phyloP scores from a whole-genome alignment of 2,113 vertebrate genomes.

The Thermophis baileyi region DNA sequence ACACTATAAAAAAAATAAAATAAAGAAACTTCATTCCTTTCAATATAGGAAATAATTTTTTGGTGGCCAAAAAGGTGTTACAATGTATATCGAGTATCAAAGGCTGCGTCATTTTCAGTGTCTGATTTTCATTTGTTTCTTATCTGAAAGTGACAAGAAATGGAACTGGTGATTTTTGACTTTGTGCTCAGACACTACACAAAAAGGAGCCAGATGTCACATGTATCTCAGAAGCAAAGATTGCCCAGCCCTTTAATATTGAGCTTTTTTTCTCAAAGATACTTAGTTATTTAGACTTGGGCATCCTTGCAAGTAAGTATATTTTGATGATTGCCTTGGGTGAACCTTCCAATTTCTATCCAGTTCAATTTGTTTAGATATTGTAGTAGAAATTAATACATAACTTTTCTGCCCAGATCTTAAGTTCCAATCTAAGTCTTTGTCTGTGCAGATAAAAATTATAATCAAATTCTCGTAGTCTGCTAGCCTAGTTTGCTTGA shows the following conservation, averaged over 20 bases:
- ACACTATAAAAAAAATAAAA: neutral
- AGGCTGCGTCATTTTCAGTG: neutral
- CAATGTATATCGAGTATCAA: neutral
- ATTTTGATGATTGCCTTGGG: neutral
- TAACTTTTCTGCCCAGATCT: neutral
- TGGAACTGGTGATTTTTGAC: neutral
- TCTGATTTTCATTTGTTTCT: neutral
- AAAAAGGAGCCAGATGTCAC: neutral
- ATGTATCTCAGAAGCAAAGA: neutral
- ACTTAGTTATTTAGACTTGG: conserved; percentile 4
- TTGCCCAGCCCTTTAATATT: neutral
- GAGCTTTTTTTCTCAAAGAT: neutral
- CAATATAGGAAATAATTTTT: neutral
- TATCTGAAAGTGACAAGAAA: neutral
- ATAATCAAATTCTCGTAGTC: neutral
- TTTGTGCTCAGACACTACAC: neutral
- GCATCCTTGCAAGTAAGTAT: neutral
- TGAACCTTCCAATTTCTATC: neutral
- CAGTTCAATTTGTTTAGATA: neutral
- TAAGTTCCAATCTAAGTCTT: neutral
- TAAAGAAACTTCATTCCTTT: neutral
- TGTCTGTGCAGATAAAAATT: neutral
- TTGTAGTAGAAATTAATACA: neutral
- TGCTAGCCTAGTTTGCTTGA: neutral
- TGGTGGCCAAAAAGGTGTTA: neutral